phyloP scores from a whole-genome alignment of 2,113 vertebrate species.

The Lipotes vexillifer region DNA sequence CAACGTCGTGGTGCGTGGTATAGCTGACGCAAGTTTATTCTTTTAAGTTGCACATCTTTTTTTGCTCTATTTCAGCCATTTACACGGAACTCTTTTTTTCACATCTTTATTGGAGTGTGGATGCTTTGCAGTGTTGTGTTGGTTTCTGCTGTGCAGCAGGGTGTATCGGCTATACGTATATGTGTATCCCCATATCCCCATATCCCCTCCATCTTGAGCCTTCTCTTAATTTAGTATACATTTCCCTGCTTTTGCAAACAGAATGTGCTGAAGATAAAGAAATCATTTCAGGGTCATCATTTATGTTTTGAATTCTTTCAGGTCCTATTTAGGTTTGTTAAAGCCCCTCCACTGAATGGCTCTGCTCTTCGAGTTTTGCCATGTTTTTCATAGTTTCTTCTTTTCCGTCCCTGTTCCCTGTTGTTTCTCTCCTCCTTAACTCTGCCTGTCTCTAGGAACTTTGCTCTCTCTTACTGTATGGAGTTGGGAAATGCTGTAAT shows the following conservation, averaged over 20 bases:
- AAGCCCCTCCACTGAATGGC: not conserved
- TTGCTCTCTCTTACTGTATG: not conserved
- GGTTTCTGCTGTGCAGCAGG: too few relatives aligned
- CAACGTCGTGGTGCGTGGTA: not conserved
- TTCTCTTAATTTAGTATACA: not conserved
- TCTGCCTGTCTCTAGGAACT: not conserved
- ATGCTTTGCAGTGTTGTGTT: too few relatives aligned
- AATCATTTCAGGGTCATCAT: not conserved
- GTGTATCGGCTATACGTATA: too few relatives aligned
- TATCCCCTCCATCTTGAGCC: too few relatives aligned
- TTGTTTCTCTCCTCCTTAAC: not conserved
- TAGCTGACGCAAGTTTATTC: not conserved
- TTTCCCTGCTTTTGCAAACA: not conserved
- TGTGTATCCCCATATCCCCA: too few relatives aligned
- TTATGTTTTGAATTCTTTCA: slow-evolving; percentile 13
- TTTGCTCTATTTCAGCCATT: not conserved
- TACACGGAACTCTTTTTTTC: not conserved
- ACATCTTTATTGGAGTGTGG: too few relatives aligned
- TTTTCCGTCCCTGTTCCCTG: not conserved
- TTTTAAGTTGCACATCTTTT: not conserved
- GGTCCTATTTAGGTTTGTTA: not conserved
- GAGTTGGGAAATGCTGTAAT: not conserved
- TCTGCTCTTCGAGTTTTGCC: not conserved
- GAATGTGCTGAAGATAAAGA: not conserved
- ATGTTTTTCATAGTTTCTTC: not conserved